Percentiles rank a stretch among this genome's conserved stretches.
phyloP scores from a whole-genome alignment of 2,797 vertebrate species.

The Danionella dracula region DNA sequence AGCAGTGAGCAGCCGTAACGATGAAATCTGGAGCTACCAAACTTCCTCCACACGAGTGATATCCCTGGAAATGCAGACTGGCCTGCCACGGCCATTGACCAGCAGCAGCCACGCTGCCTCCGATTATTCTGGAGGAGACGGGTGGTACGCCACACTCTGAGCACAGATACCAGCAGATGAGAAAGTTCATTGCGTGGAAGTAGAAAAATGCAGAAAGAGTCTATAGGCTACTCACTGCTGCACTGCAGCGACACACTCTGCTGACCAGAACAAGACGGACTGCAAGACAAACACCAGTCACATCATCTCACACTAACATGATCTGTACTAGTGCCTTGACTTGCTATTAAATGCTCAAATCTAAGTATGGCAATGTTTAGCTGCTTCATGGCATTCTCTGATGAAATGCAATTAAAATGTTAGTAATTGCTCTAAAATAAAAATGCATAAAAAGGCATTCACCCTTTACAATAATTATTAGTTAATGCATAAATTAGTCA shows the following conservation, averaged over 20 bases:
- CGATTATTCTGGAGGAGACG: constrained; percentile 67
- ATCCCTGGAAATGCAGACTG: constrained; percentile 66
- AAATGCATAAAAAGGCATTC: too few species aligned
- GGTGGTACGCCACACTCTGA: constrained; percentile 70
- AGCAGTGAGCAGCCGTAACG: constrained; percentile 78
- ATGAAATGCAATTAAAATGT: too few species aligned
- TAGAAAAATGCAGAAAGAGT: not conserved
- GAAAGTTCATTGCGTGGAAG: not conserved
- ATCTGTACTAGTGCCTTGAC: too few species aligned
- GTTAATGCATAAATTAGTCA: too few species aligned
- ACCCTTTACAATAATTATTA: too few species aligned
- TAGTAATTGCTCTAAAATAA: too few species aligned
- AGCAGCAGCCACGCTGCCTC: constrained; percentile 56
- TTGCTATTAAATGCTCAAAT: too few species aligned
- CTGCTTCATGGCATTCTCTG: too few species aligned
- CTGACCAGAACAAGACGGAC: constrained; percentile 62
- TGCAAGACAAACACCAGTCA: constrained; percentile 33
- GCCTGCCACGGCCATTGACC: constrained; percentile 83
- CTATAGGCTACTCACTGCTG: constrained; percentile 64
- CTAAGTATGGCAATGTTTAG: too few species aligned
- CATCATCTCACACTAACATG: too few species aligned
- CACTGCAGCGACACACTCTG: constrained; percentile 69
- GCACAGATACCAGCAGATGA: not conserved
- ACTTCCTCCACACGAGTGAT: constrained; percentile 68
- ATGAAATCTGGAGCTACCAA: constrained; percentile 73